Evolutionary conservation across 1,140 invertebrate genomes (phyloP).

Genomic region (Steinernema khuongi): DNA sequence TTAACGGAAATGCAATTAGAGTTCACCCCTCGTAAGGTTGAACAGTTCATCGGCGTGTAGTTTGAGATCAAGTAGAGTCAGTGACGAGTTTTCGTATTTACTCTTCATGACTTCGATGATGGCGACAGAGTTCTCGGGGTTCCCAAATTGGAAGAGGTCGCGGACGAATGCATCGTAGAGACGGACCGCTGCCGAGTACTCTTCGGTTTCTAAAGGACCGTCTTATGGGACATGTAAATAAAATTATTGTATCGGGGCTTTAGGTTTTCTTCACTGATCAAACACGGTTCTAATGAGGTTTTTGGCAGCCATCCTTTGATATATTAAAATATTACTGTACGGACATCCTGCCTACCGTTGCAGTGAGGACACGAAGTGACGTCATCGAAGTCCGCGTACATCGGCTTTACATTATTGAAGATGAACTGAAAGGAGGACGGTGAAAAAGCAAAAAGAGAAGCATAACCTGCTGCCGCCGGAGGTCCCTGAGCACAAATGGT

Average conservation of each 20-base stretch:
- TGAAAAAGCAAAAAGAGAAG: neutral
- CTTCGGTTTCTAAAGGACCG: neutral
- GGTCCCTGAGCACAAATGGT: neutral
- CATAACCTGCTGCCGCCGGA: neutral
- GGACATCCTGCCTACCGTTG: neutral
- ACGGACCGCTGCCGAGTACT: neutral
- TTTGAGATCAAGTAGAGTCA: neutral
- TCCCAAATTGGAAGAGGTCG: constrained; percentile 3
- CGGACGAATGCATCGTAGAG: constrained; percentile 8
- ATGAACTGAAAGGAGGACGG: neutral
- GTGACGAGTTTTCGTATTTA: neutral
- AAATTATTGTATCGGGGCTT: too few relatives aligned
- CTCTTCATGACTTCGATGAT: neutral
- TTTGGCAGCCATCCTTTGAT: too few relatives aligned
- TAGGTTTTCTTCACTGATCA: too few relatives aligned
- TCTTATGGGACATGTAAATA: neutral
- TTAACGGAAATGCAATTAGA: neutral
- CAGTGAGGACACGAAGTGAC: neutral
- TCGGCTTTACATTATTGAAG: neutral
- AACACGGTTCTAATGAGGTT: too few relatives aligned
- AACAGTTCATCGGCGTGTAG: neutral
- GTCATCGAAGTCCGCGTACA: constrained; percentile 10
- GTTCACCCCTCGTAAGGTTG: neutral
- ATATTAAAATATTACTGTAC: neutral
- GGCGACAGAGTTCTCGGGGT: neutral